These are phyloP conservation scores for Apodemus sylvaticus DNA, from an alignment of 2,113 vertebrate species.

Conservation along the genomic window DNA sequence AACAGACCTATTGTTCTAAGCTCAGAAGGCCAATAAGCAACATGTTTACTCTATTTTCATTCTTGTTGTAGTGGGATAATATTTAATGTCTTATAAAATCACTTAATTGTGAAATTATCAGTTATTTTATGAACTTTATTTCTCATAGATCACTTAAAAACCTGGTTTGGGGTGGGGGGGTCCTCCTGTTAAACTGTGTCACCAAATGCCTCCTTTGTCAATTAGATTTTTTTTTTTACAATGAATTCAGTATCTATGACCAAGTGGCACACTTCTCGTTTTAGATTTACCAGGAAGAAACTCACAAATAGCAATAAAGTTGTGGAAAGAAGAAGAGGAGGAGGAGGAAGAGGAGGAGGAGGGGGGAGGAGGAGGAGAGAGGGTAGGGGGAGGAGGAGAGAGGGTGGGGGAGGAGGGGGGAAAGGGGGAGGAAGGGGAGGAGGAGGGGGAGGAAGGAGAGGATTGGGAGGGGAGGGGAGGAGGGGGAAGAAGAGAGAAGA, in stretches of 20 bases:
- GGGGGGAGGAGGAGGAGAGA: too few species aligned
- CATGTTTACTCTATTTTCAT: slow-evolving; percentile 1
- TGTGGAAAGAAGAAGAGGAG: neutral
- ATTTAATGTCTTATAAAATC: slow-evolving; percentile 7
- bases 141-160: slow-evolving; percentile 29
- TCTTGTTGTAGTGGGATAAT: neutral
- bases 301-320: neutral
- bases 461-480: too few species aligned
- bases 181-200: neutral
- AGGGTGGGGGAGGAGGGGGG: too few species aligned
- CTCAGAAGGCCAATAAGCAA: neutral
- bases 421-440: too few species aligned
- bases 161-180: neutral
- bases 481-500: too few species aligned
- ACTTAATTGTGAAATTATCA: neutral
- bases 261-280: neutral
- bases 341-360: neutral
- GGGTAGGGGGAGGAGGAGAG: too few species aligned
- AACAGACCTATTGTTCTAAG: neutral
- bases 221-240: neutral
- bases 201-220: neutral
- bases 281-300: neutral
- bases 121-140: slow-evolving; percentile 39
- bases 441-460: too few species aligned
- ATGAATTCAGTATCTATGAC: neutral